Percentiles rank a stretch among this genome's conserved stretches.
Evolutionary conservation across 1,140 invertebrate species (phyloP).

Genomic region (Orius laevigatus): DNA sequence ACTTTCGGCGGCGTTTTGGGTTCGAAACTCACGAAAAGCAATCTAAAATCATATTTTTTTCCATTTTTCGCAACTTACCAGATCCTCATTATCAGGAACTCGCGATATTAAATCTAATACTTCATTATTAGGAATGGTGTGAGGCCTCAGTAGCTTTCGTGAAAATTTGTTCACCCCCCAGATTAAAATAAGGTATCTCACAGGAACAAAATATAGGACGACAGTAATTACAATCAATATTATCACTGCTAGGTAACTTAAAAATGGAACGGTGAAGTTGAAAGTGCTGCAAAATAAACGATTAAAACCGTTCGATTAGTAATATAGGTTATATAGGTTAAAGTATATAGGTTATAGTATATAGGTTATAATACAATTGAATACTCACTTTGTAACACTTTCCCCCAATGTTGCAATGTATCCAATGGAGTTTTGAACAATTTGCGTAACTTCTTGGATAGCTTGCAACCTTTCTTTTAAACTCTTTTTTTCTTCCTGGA

Average conservation of each 20-base stretch:
- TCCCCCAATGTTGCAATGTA: conserved; percentile 83
- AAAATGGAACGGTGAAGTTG: conserved; percentile 93
- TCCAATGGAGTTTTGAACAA: conserved; percentile 86
- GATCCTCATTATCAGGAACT: conserved; percentile 86
- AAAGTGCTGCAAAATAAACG: conserved; percentile 72
- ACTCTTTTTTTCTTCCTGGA: conserved; percentile 86
- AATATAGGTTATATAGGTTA: not conserved
- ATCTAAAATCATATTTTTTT: not conserved
- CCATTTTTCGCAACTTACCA: conserved; percentile 41
- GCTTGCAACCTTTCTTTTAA: conserved; percentile 84
- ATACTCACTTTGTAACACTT: conserved; percentile 76
- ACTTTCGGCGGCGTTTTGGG: not conserved
- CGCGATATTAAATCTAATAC: conserved; percentile 86
- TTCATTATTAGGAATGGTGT: conserved; percentile 95
- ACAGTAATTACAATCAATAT: conserved; percentile 48
- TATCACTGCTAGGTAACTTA: conserved; percentile 81
- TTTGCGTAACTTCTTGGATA: conserved; percentile 88
- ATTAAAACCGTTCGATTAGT: conserved; percentile 14
- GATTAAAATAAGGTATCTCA: conserved; percentile 80
- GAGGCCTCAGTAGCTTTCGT: conserved; percentile 77
- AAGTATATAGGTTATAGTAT: no score
- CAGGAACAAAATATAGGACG: conserved; percentile 79
- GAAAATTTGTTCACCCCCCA: conserved; percentile 98
- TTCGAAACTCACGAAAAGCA: conserved; percentile 4
- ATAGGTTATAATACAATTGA: conserved; percentile 8